A percentile compares a stretch with the other conserved stretches of the same genome.
Evolutionary conservation across 2,113 vertebrate species (phyloP).

Genomic region (Psilopsiagon aurifrons): DNA sequence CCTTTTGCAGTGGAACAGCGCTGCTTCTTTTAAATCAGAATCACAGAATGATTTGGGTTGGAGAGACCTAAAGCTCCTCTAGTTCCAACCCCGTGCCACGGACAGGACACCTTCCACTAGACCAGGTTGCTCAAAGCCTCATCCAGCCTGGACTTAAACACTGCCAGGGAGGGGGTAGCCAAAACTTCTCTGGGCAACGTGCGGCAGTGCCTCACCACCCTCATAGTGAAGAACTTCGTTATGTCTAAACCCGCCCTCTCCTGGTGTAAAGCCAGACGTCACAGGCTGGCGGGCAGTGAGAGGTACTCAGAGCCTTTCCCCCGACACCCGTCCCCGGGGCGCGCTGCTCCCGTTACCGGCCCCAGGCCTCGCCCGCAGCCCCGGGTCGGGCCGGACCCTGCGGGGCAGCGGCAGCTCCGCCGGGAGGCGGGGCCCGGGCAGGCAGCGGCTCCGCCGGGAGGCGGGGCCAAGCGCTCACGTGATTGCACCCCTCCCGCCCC

Average conservation of each 20-base stretch:
- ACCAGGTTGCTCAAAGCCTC: neutral
- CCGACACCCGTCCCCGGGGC: neutral
- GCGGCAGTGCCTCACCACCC: neutral
- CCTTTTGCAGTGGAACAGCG: fast-evolving
- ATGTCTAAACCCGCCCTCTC: neutral
- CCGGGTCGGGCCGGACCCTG: too few species aligned
- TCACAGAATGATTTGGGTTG: neutral
- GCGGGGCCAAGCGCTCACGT: neutral
- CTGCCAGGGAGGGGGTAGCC: neutral
- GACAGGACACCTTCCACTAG: neutral
- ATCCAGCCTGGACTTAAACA: neutral
- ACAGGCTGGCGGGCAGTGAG: neutral
- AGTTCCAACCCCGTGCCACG: neutral
- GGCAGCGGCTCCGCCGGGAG: neutral
- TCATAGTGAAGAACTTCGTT: neutral
- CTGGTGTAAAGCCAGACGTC: neutral
- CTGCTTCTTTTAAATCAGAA: neutral
- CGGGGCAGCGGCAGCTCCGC: neutral
- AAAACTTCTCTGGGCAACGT: neutral
- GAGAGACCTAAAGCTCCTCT: neutral
- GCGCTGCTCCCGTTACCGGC: neutral
- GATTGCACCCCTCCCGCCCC: neutral
- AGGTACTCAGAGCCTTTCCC: neutral
- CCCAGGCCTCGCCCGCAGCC: too few species aligned
- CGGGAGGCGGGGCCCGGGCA: too few species aligned